Conservation (phyloP, 2,113 vertebrate genomes). For the Hymenochirus boettgeri region DNA sequence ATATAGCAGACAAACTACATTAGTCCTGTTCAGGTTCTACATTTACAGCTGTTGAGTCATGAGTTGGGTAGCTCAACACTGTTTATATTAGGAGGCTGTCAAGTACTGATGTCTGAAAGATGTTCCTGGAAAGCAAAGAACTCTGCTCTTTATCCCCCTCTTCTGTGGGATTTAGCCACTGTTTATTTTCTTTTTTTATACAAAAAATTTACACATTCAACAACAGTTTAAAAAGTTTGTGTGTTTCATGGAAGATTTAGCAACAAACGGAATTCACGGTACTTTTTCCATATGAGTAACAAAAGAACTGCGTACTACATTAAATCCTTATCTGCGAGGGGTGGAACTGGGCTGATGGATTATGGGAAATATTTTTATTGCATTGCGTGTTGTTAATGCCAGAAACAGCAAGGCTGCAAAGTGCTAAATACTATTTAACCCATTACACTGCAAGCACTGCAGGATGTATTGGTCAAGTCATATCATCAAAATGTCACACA, state of each 20-base stretch:
- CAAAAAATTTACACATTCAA: neutral
- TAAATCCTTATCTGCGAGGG: slow-evolving; percentile 19
- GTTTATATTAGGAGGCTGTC: slow-evolving; percentile 12
- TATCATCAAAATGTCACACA: no score
- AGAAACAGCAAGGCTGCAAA: neutral
- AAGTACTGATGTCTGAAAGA: slow-evolving; percentile 6
- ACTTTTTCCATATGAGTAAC: slow-evolving; percentile 36
- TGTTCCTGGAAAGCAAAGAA: slow-evolving; percentile 26
- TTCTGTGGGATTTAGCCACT: neutral
- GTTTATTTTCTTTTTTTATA: slow-evolving; percentile 1
- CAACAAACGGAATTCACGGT: neutral
- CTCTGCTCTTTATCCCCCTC: neutral
- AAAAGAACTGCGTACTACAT: slow-evolving; percentile 21
- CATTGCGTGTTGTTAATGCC: slow-evolving; percentile 13
- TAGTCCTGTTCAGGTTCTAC: neutral
- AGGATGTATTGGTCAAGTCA: no score
- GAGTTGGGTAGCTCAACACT: slow-evolving; percentile 11
- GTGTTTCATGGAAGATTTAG: neutral
- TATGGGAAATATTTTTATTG: slow-evolving; percentile 30
- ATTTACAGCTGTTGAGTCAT: slow-evolving; percentile 18
- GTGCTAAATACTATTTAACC: slow-evolving; percentile 6
- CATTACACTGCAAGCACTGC: neutral
- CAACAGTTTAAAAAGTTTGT: neutral
- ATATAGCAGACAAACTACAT: slow-evolving; percentile 1
- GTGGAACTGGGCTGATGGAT: slow-evolving; percentile 12